Conservation (phyloP, 2,113 vertebrate genomes). For the Toxotes jaculatrix region DNA sequence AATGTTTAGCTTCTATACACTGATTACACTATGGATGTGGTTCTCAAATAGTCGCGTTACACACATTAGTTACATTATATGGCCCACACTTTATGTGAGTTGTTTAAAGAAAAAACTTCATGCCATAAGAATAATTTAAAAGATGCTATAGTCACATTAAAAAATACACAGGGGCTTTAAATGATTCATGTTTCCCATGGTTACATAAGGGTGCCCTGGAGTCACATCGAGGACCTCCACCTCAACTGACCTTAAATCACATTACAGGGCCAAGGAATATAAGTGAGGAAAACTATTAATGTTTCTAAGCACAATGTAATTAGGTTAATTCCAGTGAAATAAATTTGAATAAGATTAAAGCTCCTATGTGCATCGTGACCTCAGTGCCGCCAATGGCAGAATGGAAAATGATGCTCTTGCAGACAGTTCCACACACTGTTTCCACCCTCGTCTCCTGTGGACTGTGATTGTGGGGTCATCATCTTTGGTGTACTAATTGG, state of each 20-base stretch:
- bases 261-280: neutral
- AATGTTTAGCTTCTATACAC: constrained; percentile 11
- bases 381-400: too few species aligned
- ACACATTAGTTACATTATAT: constrained; percentile 18
- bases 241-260: neutral
- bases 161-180: neutral
- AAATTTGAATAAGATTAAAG: neutral
- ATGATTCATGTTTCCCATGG: neutral
- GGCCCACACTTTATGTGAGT: neutral
- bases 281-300: neutral
- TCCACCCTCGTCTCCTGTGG: too few species aligned
- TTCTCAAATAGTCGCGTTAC: constrained; percentile 16
- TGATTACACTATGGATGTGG: neutral
- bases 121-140: neutral
- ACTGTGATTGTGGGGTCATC: too few species aligned
- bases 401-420: too few species aligned
- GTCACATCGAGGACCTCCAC: neutral
- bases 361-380: neutral
- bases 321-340: neutral
- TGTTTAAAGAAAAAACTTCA: too few species aligned
- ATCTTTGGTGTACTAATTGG: too few species aligned
- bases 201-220: neutral
- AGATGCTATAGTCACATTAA: too few species aligned
- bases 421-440: too few species aligned
- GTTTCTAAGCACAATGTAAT: neutral